These are phyloP conservation scores for Drosophila pegasa DNA, from an alignment of 2,888 invertebrate genomes.

Conservation along the genomic window DNA sequence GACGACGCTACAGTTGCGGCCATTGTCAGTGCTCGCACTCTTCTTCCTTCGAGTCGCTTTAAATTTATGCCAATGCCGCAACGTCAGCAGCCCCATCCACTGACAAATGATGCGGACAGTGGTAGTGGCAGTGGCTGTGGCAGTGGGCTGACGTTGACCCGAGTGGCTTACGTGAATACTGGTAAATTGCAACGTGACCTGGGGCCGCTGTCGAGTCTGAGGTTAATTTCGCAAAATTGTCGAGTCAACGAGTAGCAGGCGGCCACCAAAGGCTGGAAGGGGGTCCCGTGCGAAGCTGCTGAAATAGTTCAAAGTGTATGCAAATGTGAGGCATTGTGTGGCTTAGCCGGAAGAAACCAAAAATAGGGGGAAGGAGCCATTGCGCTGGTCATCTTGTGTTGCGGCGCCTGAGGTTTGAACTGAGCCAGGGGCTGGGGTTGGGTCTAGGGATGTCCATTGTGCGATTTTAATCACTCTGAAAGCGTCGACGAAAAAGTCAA, in stretches of 20 bases:
- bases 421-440: not conserved
- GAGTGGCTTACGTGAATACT: conserved; percentile 70
- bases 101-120: conserved; percentile 18
- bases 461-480: conserved; percentile 78
- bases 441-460: conserved; percentile 51
- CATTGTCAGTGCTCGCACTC: conserved; percentile 45
- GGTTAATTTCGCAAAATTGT: conserved; percentile 83
- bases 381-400: conserved; percentile 68
- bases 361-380: conserved; percentile 21
- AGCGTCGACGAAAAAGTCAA: conserved; percentile 73
- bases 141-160: conserved; percentile 52
- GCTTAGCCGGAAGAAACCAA: conserved; percentile 69
- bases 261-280: not conserved
- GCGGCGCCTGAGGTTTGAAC: not conserved
- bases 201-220: conserved; percentile 75
- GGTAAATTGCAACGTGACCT: conserved; percentile 81
- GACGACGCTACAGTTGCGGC: conserved; percentile 56
- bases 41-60: conserved; percentile 47
- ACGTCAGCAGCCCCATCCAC: conserved; percentile 47
- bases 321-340: conserved; percentile 79
- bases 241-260: conserved; percentile 74
- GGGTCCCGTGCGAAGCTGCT: conserved; percentile 31
- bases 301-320: conserved; percentile 74
- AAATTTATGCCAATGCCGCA: conserved; percentile 80
- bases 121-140: no score